Conservation (phyloP, 2,113 vertebrate species). For the Leiothrix lutea region DNA sequence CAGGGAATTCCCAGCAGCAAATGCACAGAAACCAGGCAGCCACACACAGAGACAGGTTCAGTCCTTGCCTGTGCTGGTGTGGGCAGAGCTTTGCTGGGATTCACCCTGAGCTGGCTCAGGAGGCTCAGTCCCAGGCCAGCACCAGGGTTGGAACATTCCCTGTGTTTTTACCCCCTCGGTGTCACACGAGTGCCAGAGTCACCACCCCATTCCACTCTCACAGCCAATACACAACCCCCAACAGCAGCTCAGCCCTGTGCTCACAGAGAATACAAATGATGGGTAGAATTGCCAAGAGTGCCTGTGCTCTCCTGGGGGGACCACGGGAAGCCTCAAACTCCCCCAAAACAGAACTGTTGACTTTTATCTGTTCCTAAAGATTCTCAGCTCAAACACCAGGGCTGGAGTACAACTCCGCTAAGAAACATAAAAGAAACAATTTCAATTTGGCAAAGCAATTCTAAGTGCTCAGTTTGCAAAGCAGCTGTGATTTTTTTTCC, state of each 20-base stretch:
- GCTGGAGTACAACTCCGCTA: neutral
- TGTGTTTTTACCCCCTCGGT: accelerated
- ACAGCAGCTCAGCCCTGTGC: neutral
- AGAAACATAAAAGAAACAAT: neutral
- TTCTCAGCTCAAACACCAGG: neutral
- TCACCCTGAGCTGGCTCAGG: no score
- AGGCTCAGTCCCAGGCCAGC: neutral
- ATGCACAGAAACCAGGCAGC: neutral
- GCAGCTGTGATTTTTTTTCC: neutral
- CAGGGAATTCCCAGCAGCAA: neutral
- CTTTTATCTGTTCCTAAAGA: neutral
- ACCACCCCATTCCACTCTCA: neutral
- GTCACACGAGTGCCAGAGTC: accelerated
- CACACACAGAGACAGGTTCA: accelerated
- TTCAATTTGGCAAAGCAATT: neutral
- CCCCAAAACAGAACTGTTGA: accelerated
- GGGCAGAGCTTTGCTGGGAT: neutral
- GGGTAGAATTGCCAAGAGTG: neutral
- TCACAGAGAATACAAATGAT: neutral
- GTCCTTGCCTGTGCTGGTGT: accelerated
- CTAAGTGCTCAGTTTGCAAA: neutral
- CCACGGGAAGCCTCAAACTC: accelerated
- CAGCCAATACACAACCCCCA: neutral
- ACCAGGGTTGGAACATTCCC: neutral
- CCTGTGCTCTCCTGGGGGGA: neutral